These are phyloP conservation scores for Jordanella pulchra DNA, from an alignment of 2,797 vertebrate genomes.

Conservation along the genomic window DNA sequence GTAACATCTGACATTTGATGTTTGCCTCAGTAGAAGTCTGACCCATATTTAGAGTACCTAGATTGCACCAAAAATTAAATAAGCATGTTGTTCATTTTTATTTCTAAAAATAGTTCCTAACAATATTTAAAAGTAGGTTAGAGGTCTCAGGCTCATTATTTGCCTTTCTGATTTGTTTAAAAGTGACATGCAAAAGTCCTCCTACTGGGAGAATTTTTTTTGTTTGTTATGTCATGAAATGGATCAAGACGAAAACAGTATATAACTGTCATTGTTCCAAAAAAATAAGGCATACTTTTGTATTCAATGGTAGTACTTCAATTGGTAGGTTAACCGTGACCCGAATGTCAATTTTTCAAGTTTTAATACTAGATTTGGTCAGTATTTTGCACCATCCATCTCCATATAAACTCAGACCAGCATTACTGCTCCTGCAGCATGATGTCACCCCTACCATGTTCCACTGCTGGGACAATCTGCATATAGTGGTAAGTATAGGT, in stretches of 20 bases:
- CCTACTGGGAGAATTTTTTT: background rate
- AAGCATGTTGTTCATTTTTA: background rate
- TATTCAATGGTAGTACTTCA: background rate
- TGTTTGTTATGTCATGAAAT: background rate
- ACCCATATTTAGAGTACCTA: conserved; percentile 1
- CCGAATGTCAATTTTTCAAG: background rate
- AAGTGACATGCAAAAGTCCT: background rate
- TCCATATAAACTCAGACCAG: background rate
- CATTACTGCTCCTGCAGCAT: background rate
- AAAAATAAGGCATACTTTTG: background rate
- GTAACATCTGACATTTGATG: conserved; percentile 5
- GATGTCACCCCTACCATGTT: background rate
- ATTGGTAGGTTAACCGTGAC: background rate
- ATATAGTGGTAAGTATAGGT: background rate
- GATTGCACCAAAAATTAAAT: conserved; percentile 2
- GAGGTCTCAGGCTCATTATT: background rate
- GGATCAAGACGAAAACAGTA: no score
- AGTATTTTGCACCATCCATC: background rate
- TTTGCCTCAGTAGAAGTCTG: background rate
- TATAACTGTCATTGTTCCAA: background rate
- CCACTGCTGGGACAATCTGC: background rate
- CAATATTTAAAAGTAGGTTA: background rate
- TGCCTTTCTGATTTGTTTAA: background rate
- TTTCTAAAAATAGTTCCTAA: background rate
- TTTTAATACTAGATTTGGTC: background rate